A percentile compares a stretch with the other conserved stretches of the same genome.
These are phyloP conservation scores for Aptenodytes forsteri DNA, from an alignment of 2,113 vertebrate genomes.

Conservation along the genomic window DNA sequence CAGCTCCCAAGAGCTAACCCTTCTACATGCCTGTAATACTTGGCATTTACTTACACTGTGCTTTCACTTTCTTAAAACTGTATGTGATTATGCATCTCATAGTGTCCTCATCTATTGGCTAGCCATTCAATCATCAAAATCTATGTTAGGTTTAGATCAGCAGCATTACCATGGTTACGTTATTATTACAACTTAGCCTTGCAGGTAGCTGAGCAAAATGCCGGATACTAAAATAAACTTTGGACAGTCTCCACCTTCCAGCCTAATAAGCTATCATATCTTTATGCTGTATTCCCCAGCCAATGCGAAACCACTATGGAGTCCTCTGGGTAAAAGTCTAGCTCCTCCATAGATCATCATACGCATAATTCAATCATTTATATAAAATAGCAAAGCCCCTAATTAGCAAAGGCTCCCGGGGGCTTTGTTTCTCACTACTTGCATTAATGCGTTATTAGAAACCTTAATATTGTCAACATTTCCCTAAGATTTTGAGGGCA, in stretches of 20 bases:
- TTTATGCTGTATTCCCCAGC: conserved; percentile 3
- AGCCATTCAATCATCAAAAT: background rate
- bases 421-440: conserved; percentile 10
- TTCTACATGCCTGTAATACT: background rate
- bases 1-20: background rate
- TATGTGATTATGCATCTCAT: background rate
- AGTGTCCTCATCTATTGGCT: background rate
- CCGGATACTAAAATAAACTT: background rate
- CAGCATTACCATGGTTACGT: background rate
- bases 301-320: background rate
- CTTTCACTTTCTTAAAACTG: background rate
- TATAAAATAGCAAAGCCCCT: conserved; percentile 11
- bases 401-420: conserved; percentile 41
- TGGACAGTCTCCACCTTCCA: background rate
- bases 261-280: background rate
- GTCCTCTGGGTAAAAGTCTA: conserved; percentile 37
- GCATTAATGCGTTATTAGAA: conserved; percentile 42
- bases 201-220: background rate
- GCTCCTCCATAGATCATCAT: conserved; percentile 18
- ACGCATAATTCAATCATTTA: conserved; percentile 2
- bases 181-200: background rate
- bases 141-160: background rate
- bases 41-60: background rate
- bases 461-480: conserved; percentile 57
- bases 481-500: conserved; percentile 16